Percentiles rank a stretch among this genome's conserved stretches.
phyloP scores from a whole-genome alignment of 2,888 invertebrate genomes.

The Ennomos erosarius region DNA sequence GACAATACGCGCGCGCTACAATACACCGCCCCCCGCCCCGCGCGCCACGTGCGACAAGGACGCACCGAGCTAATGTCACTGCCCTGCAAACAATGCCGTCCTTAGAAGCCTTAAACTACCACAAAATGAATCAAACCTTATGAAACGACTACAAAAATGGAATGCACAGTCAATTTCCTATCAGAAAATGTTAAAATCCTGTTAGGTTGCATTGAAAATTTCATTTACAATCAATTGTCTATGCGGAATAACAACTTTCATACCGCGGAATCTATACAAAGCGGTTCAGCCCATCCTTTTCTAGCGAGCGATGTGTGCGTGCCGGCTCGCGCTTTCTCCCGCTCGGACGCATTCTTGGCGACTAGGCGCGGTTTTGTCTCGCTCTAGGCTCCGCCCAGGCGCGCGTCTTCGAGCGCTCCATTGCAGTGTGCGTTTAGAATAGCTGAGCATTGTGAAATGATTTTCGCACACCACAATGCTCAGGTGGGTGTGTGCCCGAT shows the following conservation, averaged over 20 bases:
- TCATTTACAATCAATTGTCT: constrained; percentile 80
- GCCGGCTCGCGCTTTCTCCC: constrained; percentile 62
- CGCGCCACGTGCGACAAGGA: constrained; percentile 79
- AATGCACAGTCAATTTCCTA: constrained; percentile 27
- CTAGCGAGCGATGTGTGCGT: constrained; percentile 79
- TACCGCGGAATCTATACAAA: constrained; percentile 82
- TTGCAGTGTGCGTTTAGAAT: constrained; percentile 73
- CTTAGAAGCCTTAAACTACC: constrained; percentile 57
- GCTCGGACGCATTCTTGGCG: constrained; percentile 58
- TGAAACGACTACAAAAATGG: constrained; percentile 36
- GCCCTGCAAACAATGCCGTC: constrained; percentile 83
- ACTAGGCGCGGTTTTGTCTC: constrained; percentile 73
- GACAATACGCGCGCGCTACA: constrained; percentile 85
- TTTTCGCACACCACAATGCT: constrained; percentile 79
- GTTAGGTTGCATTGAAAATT: constrained; percentile 55
- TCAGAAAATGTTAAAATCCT: constrained; percentile 43
- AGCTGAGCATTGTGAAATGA: constrained; percentile 76
- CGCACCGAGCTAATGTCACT: constrained; percentile 83
- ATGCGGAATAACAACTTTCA: constrained; percentile 78
- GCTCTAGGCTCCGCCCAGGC: constrained; percentile 81
- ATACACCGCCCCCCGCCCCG: constrained; percentile 78
- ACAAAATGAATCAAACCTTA: constrained; percentile 58
- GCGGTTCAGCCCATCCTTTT: constrained; percentile 79
- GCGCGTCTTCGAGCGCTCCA: constrained; percentile 63
- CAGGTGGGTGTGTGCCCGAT: constrained; percentile 79